phyloP scores from a whole-genome alignment of 2,888 invertebrate genomes.

The Lypha dubia region DNA sequence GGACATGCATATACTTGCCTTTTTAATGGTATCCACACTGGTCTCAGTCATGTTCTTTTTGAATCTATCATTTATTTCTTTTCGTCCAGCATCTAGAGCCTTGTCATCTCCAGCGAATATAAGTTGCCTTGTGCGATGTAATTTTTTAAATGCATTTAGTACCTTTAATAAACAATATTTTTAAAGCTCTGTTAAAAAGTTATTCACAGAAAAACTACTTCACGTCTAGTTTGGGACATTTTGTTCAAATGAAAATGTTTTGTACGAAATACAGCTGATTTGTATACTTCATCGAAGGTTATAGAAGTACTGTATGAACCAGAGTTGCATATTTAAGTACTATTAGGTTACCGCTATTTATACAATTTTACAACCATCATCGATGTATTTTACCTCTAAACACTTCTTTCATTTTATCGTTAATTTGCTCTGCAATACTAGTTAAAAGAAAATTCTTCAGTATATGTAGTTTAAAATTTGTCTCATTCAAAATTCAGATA shows the following conservation, averaged over 20 bases:
- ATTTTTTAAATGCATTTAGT: slow-evolving; percentile 87
- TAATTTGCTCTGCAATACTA: too few species aligned
- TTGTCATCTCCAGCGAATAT: slow-evolving; percentile 88
- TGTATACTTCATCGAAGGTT: not conserved
- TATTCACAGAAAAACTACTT: slow-evolving; percentile 73
- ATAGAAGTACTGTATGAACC: too few species aligned
- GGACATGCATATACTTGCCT: slow-evolving; percentile 84
- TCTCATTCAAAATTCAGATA: too few species aligned
- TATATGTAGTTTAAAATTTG: too few species aligned
- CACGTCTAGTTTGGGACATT: slow-evolving; percentile 78
- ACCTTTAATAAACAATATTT: slow-evolving; percentile 83
- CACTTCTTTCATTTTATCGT: too few species aligned
- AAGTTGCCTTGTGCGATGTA: slow-evolving; percentile 88
- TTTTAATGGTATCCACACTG: slow-evolving; percentile 86
- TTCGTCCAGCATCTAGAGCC: slow-evolving; percentile 86
- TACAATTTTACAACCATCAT: too few species aligned
- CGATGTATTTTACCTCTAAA: too few species aligned
- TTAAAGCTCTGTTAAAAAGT: slow-evolving; percentile 24
- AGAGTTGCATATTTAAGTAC: too few species aligned
- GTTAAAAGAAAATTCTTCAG: too few species aligned
- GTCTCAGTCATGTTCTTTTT: slow-evolving; percentile 87
- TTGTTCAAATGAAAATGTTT: slow-evolving; percentile 1
- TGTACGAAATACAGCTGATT: slow-evolving; percentile 43
- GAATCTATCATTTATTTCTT: slow-evolving; percentile 91
- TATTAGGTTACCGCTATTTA: too few species aligned